Base-by-base conservation (phyloP, 2,113 vertebrate species). In the Grammomys dolichurus region DNA sequence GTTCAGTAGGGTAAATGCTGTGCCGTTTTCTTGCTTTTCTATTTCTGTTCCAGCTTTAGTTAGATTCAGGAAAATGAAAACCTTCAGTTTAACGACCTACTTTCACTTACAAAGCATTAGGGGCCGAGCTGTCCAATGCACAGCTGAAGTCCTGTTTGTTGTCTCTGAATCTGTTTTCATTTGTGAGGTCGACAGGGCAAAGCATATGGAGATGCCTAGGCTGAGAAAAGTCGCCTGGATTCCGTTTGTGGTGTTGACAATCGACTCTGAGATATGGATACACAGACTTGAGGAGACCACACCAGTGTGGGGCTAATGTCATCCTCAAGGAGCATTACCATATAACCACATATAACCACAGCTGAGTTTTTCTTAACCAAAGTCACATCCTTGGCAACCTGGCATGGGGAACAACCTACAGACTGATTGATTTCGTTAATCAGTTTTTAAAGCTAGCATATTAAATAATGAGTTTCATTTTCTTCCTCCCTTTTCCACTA, bases 81-180 rank as follows among this genome's bases (percentile, higher is more conserved):
- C 31, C 40, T 76, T 51, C 3, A 36, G 56, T 51, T 78, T 82
- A 75, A 63, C 10, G 31, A 31, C 10, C 56, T 93, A 56, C 54
- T 89, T 93, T 56, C 5, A 31, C 60, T 93, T 9, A 22, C 13
- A 14, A 93, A 72, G 48, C 51, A 46, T 85, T 70, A 56, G 76
- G 31, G 31, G 13, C 22, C 19, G 65, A 89, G 11, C 48, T 60
- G 22, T 89, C 72, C 70, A 31, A 3, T 54, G 65, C 77, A 14
- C 22, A 24, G 10, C 31, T 40, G 6, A 89, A 60, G 63, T 80
- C 43, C 19, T 17, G 0, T 65, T 14, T 11, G 0, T 60, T 33
- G 84, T 65, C 72, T 90, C 77, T 94, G 70, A 73, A 17, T 65
- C 65, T 81, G 17, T 87, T 63, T 89, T 93, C 54, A 48, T 86